Evolutionary conservation across 2,888 invertebrate species (phyloP), one percentile per base, ranked within the genome.

Genomic region (Eucriotettix oculatus): DNA sequence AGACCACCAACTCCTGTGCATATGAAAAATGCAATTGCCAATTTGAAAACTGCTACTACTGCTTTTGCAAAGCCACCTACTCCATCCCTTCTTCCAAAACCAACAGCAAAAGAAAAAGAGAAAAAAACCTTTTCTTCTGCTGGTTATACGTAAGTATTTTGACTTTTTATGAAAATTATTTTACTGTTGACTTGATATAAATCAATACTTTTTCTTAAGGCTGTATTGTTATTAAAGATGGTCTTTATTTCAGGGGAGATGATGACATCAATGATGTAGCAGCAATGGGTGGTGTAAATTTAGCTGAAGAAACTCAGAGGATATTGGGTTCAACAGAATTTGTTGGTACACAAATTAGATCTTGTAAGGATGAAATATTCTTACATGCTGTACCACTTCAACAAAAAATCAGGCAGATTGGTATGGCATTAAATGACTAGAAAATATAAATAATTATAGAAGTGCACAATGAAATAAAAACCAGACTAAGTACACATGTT

Each of bases 231-330:
- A 29, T 14, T 10, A 42, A 42, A 41, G 16, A 14, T 14, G 60
- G 29, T 52, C 77, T 72, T 79, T 76, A 71, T 79, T 76, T 76
- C 73, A 76, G 83, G 64, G 92, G 90, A 54, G 94, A 95, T 70
- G 96, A 96, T 72, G 96, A 98, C 73, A 95, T 97, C 69, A 98
- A 97, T 71, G 97, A 98, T 76, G 97, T 98, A 14, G 96, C 97
- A 42, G 95, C 97, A 11, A 97, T 98, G 97, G 97, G 97, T 64
- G 97, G 97, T 58, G 97, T 98, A 60, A 98, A 98, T 76, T 79
- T 98, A 68, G 90, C 90, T 0, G 97, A 98, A 75, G 97, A 98
- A 75, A 88, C 90, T 48, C 94, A 94, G 73, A 85, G 92, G 73
- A 97, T 97, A 69, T 79, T 97, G 63, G 92, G 92, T 14, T 86